Percentiles rank a stretch among this genome's conserved stretches.
phyloP scores from a whole-genome alignment of 2,113 vertebrate genomes.

The Telmatochromis sp. region DNA sequence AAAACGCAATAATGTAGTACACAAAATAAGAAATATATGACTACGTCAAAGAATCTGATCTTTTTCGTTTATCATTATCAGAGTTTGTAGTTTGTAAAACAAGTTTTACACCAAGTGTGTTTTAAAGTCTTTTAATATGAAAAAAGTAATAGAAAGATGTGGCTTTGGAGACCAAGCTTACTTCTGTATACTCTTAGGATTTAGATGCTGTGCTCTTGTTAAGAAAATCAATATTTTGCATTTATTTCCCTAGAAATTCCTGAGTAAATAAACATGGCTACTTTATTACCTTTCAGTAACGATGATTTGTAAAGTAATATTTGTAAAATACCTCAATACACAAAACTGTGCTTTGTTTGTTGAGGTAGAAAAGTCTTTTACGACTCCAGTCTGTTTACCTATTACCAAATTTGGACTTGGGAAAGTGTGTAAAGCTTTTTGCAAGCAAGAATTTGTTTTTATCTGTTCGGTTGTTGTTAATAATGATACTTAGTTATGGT shows the following conservation, averaged over 20 bases:
- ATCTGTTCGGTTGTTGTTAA: neutral
- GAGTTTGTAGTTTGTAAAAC: neutral
- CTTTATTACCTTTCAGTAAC: neutral
- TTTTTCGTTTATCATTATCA: neutral
- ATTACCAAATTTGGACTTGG: neutral
- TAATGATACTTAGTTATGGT: neutral
- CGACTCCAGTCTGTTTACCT: neutral
- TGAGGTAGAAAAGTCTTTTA: neutral
- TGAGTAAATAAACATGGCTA: neutral
- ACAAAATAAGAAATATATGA: neutral
- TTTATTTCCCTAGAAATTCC: neutral
- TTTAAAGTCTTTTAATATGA: neutral
- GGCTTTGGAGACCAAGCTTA: neutral
- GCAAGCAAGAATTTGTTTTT: neutral
- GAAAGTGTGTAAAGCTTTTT: neutral
- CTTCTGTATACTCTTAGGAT: neutral
- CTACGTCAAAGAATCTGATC: neutral
- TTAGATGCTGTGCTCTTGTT: neutral
- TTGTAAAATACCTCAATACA: neutral
- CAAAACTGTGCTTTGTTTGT: neutral
- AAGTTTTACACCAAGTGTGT: neutral
- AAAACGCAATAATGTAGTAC: neutral
- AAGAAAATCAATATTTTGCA: neutral
- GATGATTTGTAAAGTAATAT: neutral
- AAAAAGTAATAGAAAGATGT: neutral